These are phyloP conservation scores for Heliornis fulica DNA, from an alignment of 2,113 vertebrate species.

Conservation along the genomic window DNA sequence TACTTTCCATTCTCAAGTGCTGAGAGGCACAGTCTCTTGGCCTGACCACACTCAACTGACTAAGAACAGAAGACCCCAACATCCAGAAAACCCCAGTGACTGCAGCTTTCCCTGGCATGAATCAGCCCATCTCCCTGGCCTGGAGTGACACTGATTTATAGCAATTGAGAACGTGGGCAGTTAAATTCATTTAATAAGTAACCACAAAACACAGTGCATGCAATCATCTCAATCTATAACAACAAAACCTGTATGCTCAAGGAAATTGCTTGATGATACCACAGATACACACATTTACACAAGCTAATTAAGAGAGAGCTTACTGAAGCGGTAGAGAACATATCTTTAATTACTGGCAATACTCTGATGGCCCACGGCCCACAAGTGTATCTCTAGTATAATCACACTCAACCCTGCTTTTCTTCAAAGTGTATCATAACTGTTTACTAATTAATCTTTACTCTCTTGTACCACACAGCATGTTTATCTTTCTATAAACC, in stretches of 20 bases:
- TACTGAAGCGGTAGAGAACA: conserved; percentile 4
- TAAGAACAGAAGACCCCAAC: not conserved
- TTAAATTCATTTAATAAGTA: conserved; percentile 10
- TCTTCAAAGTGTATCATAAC: conserved; percentile 55
- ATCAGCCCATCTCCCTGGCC: not conserved
- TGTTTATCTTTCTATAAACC: conserved; percentile 30
- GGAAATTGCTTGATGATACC: conserved; percentile 38
- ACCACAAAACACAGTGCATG: not conserved
- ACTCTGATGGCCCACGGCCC: conserved; percentile 17
- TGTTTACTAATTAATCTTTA: conserved; percentile 60
- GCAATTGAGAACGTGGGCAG: not conserved
- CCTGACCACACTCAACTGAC: not conserved
- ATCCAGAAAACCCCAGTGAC: not conserved
- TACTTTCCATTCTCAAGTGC: not conserved
- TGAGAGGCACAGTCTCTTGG: not conserved
- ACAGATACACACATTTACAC: conserved; percentile 35
- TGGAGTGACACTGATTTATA: conserved; percentile 5
- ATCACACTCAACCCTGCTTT: conserved; percentile 10
- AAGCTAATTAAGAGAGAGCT: conserved; percentile 44
- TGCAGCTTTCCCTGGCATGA: not conserved
- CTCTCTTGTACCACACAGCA: not conserved
- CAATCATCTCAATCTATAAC: conserved; percentile 49
- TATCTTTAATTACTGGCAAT: conserved; percentile 46
- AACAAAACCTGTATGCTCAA: conserved; percentile 11
- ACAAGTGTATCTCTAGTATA: conserved; percentile 18